These are phyloP conservation scores for Rutpela maculata DNA, from an alignment of 2,888 invertebrate species.

Conservation along the genomic window DNA sequence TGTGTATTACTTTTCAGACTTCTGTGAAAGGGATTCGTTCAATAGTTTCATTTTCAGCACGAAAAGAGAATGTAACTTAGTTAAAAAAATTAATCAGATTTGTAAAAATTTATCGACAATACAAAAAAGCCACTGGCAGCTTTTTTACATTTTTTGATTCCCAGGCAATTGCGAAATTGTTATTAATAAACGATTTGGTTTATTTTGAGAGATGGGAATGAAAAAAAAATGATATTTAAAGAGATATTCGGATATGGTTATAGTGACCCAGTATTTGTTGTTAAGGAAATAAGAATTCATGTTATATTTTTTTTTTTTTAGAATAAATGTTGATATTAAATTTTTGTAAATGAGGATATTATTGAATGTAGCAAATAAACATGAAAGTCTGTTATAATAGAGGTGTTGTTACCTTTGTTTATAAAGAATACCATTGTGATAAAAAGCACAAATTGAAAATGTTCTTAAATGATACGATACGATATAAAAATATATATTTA, in stretches of 20 bases:
- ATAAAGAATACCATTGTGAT: constrained; percentile 51
- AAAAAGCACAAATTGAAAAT: constrained; percentile 52
- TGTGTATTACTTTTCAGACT: constrained; percentile 78
- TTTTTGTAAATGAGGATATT: constrained; percentile 49
- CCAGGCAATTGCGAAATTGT: constrained; percentile 36
- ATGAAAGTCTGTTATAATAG: constrained; percentile 41
- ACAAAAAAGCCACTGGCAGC: constrained; percentile 58
- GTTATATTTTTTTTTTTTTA: constrained; percentile 29
- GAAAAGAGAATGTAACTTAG: constrained; percentile 79
- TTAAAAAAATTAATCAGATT: constrained; percentile 51
- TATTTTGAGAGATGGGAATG: constrained; percentile 34
- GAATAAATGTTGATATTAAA: constrained; percentile 55
- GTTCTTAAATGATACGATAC: constrained; percentile 36
- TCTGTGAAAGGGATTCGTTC: constrained; percentile 91
- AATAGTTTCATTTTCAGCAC: constrained; percentile 87
- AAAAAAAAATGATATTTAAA: constrained; percentile 53
- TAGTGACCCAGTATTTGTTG: constrained; percentile 59
- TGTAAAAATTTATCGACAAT: constrained; percentile 64
- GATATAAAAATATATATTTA: constrained; percentile 50
- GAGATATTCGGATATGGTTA: constrained; percentile 54
- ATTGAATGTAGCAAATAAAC: constrained; percentile 38
- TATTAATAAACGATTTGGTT: constrained; percentile 37
- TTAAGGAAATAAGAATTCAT: constrained; percentile 41
- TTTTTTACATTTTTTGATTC: constrained; percentile 51
- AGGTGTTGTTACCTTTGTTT: constrained; percentile 42